Percentiles rank a stretch among this genome's conserved stretches.
Conservation (phyloP, 2,888 invertebrate genomes). For the Steinernema hermaphroditum region DNA sequence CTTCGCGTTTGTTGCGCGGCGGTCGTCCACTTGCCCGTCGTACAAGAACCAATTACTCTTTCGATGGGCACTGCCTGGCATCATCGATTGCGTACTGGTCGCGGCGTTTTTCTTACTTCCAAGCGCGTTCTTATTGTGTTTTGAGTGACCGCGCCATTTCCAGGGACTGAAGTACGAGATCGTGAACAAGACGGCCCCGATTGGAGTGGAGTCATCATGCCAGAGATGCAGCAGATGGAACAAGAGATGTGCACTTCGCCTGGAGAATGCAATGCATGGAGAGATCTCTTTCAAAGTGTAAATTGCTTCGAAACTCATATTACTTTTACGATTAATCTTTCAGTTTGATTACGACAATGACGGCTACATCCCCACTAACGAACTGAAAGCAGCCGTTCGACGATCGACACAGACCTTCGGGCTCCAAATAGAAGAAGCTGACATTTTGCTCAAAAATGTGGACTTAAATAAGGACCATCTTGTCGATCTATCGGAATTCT, state of each 20-base stretch:
- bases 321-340: slow-evolving; percentile 34
- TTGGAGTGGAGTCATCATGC: no score
- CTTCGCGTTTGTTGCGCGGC: background rate
- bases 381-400: slow-evolving; percentile 66
- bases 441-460: slow-evolving; percentile 63
- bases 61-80: background rate
- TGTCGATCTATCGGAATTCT: slow-evolving; percentile 69
- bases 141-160: background rate
- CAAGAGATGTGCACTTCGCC: slow-evolving; percentile 27
- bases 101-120: background rate
- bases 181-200: no score
- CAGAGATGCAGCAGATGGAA: slow-evolving; percentile 30
- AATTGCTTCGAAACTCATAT: no score
- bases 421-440: slow-evolving; percentile 51
- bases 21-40: no score
- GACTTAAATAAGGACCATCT: slow-evolving; percentile 66
- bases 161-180: background rate
- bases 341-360: slow-evolving; percentile 67
- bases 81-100: background rate
- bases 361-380: slow-evolving; percentile 66
- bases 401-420: slow-evolving; percentile 62
- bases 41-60: slow-evolving; percentile 8
- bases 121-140: background rate
- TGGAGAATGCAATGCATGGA: slow-evolving; percentile 30
- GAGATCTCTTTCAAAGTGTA: slow-evolving; percentile 12